phyloP scores from a whole-genome alignment of 2,113 vertebrate genomes.

The Sylvilagus bachmani region DNA sequence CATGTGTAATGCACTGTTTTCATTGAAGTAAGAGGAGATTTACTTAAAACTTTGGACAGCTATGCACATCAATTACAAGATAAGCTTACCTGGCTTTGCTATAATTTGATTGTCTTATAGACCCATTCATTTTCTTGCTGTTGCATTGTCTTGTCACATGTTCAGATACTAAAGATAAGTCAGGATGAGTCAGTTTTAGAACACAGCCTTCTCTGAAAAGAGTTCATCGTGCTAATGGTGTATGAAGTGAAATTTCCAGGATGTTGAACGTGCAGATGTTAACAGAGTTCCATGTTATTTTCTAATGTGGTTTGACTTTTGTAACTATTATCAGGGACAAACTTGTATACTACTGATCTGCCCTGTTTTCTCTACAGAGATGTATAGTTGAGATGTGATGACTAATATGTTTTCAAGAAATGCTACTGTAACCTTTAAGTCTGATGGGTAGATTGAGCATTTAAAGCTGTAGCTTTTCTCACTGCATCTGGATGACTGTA shows the following conservation, averaged over 20 bases:
- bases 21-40: neutral
- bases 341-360: conserved; percentile 49
- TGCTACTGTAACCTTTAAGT: conserved; percentile 83
- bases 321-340: conserved; percentile 44
- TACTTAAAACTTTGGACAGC: neutral
- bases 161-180: neutral
- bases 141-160: conserved; percentile 14
- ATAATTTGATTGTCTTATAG: neutral
- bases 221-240: neutral
- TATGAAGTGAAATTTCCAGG: conserved; percentile 64
- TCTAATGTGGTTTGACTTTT: conserved; percentile 74
- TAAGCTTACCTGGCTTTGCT: neutral
- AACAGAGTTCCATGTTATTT: conserved; percentile 54
- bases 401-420: conserved; percentile 83
- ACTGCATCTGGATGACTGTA: conserved; percentile 79
- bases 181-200: conserved; percentile 52
- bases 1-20: neutral
- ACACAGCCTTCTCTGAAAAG: conserved; percentile 55
- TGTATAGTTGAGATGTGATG: conserved; percentile 79
- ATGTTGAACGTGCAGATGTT: conserved; percentile 30
- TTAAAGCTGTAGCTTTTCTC: conserved; percentile 81
- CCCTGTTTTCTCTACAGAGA: conserved; percentile 76
- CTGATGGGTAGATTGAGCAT: conserved; percentile 71
- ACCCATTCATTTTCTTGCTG: neutral
- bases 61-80: neutral